Evolutionary conservation across 2,113 vertebrate species (phyloP).

Genomic region (Hemichromis elongatus): DNA sequence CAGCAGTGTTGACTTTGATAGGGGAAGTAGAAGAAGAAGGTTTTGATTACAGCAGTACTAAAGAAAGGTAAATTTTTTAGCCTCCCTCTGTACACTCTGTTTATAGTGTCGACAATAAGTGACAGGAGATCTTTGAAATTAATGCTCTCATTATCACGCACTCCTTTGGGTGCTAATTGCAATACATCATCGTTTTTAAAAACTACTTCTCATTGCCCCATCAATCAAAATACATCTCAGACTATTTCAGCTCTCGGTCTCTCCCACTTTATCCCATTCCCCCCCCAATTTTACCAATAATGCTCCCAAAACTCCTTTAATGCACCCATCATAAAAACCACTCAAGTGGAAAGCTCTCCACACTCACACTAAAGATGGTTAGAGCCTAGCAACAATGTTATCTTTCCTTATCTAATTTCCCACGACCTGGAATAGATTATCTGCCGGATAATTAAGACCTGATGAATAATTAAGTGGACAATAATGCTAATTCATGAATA

Average conservation of each 20-base stretch:
- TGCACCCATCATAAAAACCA: not conserved
- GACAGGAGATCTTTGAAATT: slow-evolving; percentile 2
- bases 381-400: slow-evolving; percentile 29
- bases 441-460: slow-evolving; percentile 61
- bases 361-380: not conserved
- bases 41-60: not conserved
- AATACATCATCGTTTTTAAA: slow-evolving; percentile 25
- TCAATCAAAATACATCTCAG: slow-evolving; percentile 30
- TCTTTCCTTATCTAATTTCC: slow-evolving; percentile 52
- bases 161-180: slow-evolving; percentile 19
- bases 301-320: not conserved
- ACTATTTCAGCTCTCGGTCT: not conserved
- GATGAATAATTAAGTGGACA: slow-evolving; percentile 69
- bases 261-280: not conserved
- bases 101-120: not conserved
- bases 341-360: not conserved
- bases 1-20: not conserved
- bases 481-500: slow-evolving; percentile 69
- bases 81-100: not conserved
- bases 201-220: not conserved
- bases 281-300: not conserved
- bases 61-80: not conserved
- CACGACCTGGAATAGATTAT: slow-evolving; percentile 49
- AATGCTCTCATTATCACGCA: slow-evolving; percentile 8
- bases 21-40: not conserved